Conservation (phyloP, 2,797 vertebrate genomes). For the Dryobates pubescens region DNA sequence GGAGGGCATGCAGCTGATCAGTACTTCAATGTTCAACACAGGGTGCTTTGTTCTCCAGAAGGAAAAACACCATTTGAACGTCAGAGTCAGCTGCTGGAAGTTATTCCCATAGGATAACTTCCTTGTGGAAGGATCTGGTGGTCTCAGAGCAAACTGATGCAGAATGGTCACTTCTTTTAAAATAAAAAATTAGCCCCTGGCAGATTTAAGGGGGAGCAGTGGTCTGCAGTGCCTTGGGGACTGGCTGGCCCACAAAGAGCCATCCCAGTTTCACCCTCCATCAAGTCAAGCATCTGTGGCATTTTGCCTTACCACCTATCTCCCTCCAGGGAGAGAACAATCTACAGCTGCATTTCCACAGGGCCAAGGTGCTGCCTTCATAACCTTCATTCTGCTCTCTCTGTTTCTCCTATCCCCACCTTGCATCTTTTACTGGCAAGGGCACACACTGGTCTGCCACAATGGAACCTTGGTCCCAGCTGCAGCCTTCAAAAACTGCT, state of each 20-base stretch:
- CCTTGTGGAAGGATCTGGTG: not conserved
- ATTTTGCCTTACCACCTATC: not conserved
- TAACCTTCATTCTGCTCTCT: not conserved
- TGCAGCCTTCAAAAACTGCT: not conserved
- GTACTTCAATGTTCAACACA: not conserved
- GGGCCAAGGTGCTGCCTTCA: not conserved
- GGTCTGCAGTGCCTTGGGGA: not conserved
- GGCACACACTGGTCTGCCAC: accelerated
- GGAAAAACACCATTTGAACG: not conserved
- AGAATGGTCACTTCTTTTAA: not conserved
- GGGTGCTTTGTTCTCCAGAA: not conserved
- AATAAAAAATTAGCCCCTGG: not conserved
- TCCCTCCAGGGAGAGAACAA: not conserved
- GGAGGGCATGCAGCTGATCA: not conserved
- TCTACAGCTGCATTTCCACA: not conserved
- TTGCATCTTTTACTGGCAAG: not conserved
- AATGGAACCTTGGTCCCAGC: not conserved
- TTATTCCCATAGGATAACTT: not conserved
- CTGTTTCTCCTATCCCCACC: not conserved
- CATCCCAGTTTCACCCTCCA: not conserved
- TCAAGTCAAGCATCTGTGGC: not conserved
- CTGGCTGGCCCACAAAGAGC: not conserved
- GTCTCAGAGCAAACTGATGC: not conserved
- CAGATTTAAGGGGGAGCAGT: not conserved
- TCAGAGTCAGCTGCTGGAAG: not conserved